Conservation (phyloP, 2,113 vertebrate genomes). For the Ranitomeya imitator region DNA sequence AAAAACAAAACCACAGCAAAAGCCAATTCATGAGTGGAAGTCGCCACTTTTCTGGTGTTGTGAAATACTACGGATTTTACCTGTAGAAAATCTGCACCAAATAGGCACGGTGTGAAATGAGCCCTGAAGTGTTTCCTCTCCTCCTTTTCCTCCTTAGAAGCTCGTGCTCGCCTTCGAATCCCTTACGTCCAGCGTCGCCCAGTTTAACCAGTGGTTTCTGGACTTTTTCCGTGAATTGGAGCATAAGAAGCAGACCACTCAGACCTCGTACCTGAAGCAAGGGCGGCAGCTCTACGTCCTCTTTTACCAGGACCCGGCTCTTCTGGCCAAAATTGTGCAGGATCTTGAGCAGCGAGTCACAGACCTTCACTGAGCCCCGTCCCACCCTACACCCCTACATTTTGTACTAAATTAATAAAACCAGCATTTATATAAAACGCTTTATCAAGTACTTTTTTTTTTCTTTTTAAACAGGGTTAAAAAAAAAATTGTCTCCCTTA, state of each 20-base stretch:
- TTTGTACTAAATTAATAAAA: slow-evolving; percentile 22
- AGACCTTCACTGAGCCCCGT: slow-evolving; percentile 6
- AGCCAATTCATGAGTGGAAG: too few relatives aligned
- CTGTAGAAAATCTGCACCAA: too few relatives aligned
- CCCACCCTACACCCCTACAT: not conserved
- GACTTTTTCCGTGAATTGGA: slow-evolving; percentile 64
- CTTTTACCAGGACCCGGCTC: slow-evolving; percentile 45
- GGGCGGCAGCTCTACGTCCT: slow-evolving; percentile 35
- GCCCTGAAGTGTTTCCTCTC: not conserved
- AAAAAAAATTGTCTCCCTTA: too few relatives aligned
- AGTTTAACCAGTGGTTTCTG: slow-evolving; percentile 64
- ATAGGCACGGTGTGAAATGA: too few relatives aligned
- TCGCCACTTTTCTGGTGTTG: too few relatives aligned
- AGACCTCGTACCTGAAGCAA: slow-evolving; percentile 43
- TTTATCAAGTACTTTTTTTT: not conserved
- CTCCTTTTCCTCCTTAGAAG: not conserved
- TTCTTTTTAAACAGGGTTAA: too few relatives aligned
- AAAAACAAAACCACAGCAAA: too few relatives aligned
- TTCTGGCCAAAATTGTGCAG: slow-evolving; percentile 10
- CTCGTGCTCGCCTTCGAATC: slow-evolving; percentile 45
- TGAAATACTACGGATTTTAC: too few relatives aligned
- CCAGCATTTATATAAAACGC: not conserved
- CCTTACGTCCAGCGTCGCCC: slow-evolving; percentile 43
- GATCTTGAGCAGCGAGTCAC: slow-evolving; percentile 44
- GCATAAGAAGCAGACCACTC: slow-evolving; percentile 45